phyloP scores from a whole-genome alignment of 2,797 vertebrate genomes.

The Cirrhinus mrigala region DNA sequence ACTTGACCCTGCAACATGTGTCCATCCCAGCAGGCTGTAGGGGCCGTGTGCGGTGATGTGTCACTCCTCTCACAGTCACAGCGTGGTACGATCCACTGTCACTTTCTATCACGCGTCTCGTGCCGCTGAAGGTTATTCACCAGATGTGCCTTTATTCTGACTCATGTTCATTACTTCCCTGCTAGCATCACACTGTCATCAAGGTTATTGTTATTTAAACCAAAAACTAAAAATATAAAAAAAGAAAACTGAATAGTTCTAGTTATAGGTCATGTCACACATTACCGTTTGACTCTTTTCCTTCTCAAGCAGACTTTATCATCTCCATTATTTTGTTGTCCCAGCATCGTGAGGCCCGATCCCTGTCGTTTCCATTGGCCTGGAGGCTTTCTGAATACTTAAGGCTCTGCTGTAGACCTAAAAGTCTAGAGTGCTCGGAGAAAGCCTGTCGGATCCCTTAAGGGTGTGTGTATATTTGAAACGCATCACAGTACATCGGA shows the following conservation, averaged over 20 bases:
- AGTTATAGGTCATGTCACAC: conserved; percentile 25
- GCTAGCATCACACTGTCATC: conserved; percentile 47
- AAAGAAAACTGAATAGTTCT: background rate
- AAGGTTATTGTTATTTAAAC: conserved; percentile 30
- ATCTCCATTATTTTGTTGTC: conserved; percentile 4
- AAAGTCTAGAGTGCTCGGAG: conserved; percentile 8
- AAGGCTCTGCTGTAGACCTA: conserved; percentile 19
- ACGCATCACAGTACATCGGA: conserved; percentile 41
- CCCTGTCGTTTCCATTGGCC: background rate
- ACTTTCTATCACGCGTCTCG: conserved; percentile 53
- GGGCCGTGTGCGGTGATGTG: conserved; percentile 38
- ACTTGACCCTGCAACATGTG: conserved; percentile 61
- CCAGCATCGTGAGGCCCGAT: background rate
- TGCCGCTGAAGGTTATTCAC: conserved; percentile 65
- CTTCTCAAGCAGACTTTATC: background rate
- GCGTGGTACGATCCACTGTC: conserved; percentile 46
- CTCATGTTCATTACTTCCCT: conserved; percentile 45
- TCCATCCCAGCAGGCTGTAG: conserved; percentile 57
- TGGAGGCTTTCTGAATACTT: conserved; percentile 22
- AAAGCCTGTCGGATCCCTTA: conserved; percentile 23
- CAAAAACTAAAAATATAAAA: background rate
- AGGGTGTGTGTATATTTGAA: conserved; percentile 49
- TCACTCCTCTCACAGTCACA: conserved; percentile 52
- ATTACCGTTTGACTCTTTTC: conserved; percentile 32
- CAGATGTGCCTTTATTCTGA: conserved; percentile 64